Conservation (phyloP, 2,888 invertebrate genomes). For the Watsonalla cultraria region DNA sequence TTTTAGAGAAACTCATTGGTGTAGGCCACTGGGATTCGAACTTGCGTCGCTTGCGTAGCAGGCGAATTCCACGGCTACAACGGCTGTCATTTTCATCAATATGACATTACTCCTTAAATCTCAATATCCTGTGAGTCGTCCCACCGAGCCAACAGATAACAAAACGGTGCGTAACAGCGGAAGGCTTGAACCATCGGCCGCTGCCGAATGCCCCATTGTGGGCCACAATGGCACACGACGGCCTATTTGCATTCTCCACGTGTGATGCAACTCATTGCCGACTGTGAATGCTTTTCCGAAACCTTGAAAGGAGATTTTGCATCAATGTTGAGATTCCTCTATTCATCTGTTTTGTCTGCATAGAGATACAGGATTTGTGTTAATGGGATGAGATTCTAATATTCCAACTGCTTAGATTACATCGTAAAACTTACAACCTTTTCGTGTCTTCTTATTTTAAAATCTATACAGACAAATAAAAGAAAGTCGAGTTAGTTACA, state of each 20-base stretch:
- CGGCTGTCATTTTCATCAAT: too few species aligned
- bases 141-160: slow-evolving; percentile 30
- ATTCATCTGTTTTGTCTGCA: background rate
- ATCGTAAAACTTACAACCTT: too few species aligned
- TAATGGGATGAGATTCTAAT: too few species aligned
- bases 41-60: too few species aligned
- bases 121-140: slow-evolving; percentile 4
- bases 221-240: slow-evolving; percentile 32
- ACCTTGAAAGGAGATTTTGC: slow-evolving; percentile 6
- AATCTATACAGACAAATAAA: too few species aligned
- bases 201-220: slow-evolving; percentile 52
- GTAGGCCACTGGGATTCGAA: too few species aligned
- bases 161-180: slow-evolving; percentile 66
- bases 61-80: too few species aligned
- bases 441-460: too few species aligned
- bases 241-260: slow-evolving; percentile 28
- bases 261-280: slow-evolving; percentile 21
- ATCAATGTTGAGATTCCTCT: background rate
- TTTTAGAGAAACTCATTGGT: too few species aligned
- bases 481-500: too few species aligned
- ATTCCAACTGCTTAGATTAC: too few species aligned
- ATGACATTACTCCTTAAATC: background rate
- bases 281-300: slow-evolving; percentile 18
- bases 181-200: slow-evolving; percentile 40
- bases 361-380: background rate